Percentiles rank a stretch among this genome's conserved stretches.
These are phyloP conservation scores for Lepidotrigona ventralis DNA, from an alignment of 1,140 invertebrate genomes.

Conservation along the genomic window DNA sequence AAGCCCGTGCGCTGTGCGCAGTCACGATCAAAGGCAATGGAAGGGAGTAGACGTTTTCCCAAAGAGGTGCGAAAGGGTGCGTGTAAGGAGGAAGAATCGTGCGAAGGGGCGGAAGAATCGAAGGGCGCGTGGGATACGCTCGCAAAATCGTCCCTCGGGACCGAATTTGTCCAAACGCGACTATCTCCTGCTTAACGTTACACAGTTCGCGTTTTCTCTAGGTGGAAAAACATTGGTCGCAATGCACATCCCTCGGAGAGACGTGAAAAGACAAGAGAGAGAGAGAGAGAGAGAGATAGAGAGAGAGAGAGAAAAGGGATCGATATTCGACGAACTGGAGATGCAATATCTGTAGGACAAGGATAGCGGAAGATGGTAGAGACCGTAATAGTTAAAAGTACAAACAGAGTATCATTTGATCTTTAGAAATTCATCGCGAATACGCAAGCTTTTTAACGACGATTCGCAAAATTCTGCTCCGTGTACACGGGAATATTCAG, in stretches of 20 bases:
- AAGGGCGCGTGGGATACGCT: constrained; percentile 38
- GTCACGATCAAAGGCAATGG: constrained; percentile 44
- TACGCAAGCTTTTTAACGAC: neutral
- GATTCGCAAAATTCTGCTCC: neutral
- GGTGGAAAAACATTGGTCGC: constrained; percentile 7
- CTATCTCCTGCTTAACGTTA: constrained; percentile 29
- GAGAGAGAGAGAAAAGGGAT: neutral
- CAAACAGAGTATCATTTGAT: neutral
- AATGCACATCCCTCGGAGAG: neutral
- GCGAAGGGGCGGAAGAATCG: constrained; percentile 16
- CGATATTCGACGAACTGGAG: constrained; percentile 2
- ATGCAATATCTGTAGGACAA: neutral
- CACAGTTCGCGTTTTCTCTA: constrained; percentile 22
- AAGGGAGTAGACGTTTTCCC: constrained; percentile 22
- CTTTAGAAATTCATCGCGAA: neutral
- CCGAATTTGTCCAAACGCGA: constrained; percentile 21
- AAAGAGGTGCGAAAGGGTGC: constrained; percentile 30
- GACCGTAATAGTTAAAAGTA: neutral
- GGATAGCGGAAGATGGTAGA: neutral
- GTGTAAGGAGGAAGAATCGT: constrained; percentile 18
- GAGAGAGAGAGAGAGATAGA: neutral
- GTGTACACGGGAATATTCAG: too few relatives aligned
- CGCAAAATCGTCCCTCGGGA: constrained; percentile 54
- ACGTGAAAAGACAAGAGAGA: neutral
- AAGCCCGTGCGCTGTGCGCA: constrained; percentile 13